Evolutionary conservation across 2,113 vertebrate species (phyloP), one percentile per base, ranked within the genome.

Genomic region (Talpa occidentalis): DNA sequence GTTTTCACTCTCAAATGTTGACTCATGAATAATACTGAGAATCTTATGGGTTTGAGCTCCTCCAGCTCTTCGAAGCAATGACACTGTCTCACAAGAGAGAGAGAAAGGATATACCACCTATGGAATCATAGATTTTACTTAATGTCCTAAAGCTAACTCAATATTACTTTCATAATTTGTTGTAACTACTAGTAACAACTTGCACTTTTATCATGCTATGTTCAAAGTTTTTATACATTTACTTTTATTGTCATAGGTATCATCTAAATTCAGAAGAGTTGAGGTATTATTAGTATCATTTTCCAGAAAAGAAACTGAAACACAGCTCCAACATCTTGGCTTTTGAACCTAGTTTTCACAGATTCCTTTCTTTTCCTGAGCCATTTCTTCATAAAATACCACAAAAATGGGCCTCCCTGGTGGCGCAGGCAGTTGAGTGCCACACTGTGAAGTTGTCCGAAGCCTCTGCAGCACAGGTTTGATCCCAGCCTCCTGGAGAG

Each of bases 131-230:
- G 35, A 28, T 40, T 94, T 96, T 82, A 87, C 64, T 79, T 93
- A 84, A 91, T 92, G 62, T 56, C 22, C 35, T 80, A 84, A 78
- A 93, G 59, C 49, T 88, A 94, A 85, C 19, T 94, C 59, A 91
- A 26, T 91, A 76, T 91, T 84, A 84, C 70, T 62, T 42, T 72
- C 49, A 74, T 88, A 37, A 54, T 81, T 93, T 76, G 78, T 88
- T 66, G 54, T 76, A 40, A 37, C 54, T 88, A 70, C 47, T 49
- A 59, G 37, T 44, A 86, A 47, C 72, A 90, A 82, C 26, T 69
- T 94, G 70, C 70, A 87, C 76, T 94, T 91, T 74, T 56, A 84
- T 26, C 35, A 69, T 91, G 37, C 59, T 94, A 12, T 70, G n/a
- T 91, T 91, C 19, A 80, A 84, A 94, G n/a, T 24, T 81, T n/a